Base-by-base conservation (phyloP, 2,113 vertebrate species). In the Oryzias javanicus region DNA sequence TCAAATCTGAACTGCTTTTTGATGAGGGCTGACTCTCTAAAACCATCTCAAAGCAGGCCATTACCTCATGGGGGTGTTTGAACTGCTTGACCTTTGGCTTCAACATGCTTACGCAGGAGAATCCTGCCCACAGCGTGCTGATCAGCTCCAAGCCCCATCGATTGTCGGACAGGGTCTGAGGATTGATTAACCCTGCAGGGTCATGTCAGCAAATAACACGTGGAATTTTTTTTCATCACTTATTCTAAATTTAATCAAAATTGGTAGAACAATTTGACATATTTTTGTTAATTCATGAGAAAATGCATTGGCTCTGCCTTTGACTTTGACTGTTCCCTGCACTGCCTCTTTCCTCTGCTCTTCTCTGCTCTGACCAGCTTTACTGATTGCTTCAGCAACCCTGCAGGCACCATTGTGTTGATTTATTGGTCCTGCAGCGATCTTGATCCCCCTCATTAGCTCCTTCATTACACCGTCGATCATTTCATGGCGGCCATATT, bases 361-460 rank as follows among this genome's bases (percentile, higher is more conserved):
- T 42, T 49, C 66, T 42, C 22, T 29, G 41, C 70, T 57, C 72
- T 74, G 75, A 71, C 82, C 81, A 71, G 62, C 67, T 81, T 79
- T 79, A 61, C 85, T 80, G 84, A 87, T 89, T 87, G 80, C 78
- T 67, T 58, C 65, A 55, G 70, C 79, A 87, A 84, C 72, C 64
- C 76, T 80, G 81, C 68, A 50, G 80, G 75, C 83, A 84, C 83
- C 68, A 74, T 84, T 85, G 71, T 82, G 79, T 84, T 89, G 85
- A 89, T 90, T 88, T 86, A 89, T 88, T 75, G 86, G 77, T 69
- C 70, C 77, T 83, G 81, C 67, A 59, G 74, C 67, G 35, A 73
- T 82, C 78, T 81, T 80, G 81, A 87, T 86, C 79, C 74, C 81
- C 81, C 85, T 88, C 87, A 88, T 89, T 91, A 89, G 85, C 80